Percentiles rank a stretch among this genome's conserved stretches.
These are phyloP conservation scores for Labeo calbasu DNA, from an alignment of 2,797 vertebrate species.

Conservation along the genomic window DNA sequence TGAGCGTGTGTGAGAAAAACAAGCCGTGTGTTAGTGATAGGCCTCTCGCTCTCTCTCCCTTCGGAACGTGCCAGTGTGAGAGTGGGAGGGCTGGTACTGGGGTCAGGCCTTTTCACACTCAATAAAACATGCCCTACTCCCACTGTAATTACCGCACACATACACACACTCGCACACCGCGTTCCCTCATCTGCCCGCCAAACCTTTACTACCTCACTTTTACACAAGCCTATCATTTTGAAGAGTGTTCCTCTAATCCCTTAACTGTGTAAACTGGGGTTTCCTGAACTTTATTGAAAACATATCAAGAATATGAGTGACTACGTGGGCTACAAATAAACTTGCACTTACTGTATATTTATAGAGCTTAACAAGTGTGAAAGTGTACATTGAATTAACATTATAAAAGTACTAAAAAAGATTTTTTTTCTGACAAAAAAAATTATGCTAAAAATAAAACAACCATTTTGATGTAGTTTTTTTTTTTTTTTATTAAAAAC, in stretches of 20 bases:
- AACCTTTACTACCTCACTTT: constrained; percentile 51
- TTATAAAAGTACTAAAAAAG: background rate
- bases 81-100: constrained; percentile 69
- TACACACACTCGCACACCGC: constrained; percentile 52
- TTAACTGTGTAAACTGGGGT: constrained; percentile 37
- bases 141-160: constrained; percentile 74
- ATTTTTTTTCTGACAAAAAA: background rate
- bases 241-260: constrained; percentile 49
- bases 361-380: constrained; percentile 2
- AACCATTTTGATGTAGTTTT: background rate
- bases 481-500: too few relatives aligned
- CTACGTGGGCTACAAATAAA: background rate
- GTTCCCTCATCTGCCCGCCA: constrained; percentile 40
- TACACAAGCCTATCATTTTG: constrained; percentile 54
- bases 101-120: constrained; percentile 75
- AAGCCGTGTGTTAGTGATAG: constrained; percentile 59
- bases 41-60: constrained; percentile 43
- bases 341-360: background rate
- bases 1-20: constrained; percentile 52
- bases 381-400: background rate
- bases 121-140: constrained; percentile 77
- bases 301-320: constrained; percentile 21
- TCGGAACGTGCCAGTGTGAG: constrained; percentile 61
- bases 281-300: constrained; percentile 30
- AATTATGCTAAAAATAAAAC: background rate